Conservation (phyloP, 2,113 vertebrate genomes). For the Python bivittatus region DNA sequence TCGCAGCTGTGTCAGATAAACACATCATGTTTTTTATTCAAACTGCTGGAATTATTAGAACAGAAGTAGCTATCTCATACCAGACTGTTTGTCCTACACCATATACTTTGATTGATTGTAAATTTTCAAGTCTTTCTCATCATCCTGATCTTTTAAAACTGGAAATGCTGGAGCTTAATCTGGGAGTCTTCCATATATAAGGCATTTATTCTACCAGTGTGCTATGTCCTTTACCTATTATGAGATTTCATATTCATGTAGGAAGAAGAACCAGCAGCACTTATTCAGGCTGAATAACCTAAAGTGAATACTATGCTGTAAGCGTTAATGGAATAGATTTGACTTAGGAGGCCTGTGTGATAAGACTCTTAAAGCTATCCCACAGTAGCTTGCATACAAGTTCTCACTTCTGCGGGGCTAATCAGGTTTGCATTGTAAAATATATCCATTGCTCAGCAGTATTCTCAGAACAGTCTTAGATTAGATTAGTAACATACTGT, state of each 20-base stretch:
- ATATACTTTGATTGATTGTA: background rate
- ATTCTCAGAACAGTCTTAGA: constrained; percentile 52
- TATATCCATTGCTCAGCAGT: constrained; percentile 59
- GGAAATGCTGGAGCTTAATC: background rate
- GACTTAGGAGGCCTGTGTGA: constrained; percentile 49
- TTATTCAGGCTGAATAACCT: constrained; percentile 19
- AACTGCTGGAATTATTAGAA: constrained; percentile 9
- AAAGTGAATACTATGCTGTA: constrained; percentile 1
- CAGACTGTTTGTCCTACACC: background rate
- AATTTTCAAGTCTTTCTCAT: background rate
- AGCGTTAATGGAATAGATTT: constrained; percentile 43
- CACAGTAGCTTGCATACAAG: constrained; percentile 55
- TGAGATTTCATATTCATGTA: constrained; percentile 10
- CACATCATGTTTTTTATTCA: background rate
- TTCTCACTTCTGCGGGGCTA: constrained; percentile 65
- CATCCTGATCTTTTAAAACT: background rate
- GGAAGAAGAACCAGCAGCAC: constrained; percentile 22
- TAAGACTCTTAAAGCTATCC: constrained; percentile 44
- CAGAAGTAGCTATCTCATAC: background rate
- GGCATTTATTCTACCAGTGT: background rate
- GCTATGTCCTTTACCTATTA: background rate
- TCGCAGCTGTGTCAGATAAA: background rate
- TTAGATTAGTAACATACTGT: constrained; percentile 70
- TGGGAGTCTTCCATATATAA: background rate
- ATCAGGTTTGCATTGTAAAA: constrained; percentile 65